phyloP scores from a whole-genome alignment of 64 coral and sea anemone genomes.

The Dendrophyllia cribrosa region DNA sequence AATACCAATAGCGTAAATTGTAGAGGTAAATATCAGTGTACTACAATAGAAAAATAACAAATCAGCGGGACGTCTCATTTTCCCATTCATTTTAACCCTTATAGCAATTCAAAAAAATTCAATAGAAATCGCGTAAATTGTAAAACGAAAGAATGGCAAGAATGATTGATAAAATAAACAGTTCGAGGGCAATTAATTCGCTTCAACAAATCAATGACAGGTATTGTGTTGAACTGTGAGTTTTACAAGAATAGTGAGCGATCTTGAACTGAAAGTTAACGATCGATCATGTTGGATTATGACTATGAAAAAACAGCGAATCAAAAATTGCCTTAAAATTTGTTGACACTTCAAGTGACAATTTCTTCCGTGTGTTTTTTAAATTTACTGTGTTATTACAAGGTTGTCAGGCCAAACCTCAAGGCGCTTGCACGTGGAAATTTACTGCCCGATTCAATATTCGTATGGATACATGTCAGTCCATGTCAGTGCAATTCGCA shows the following conservation, averaged over 20 bases:
- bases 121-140: not conserved
- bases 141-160: not conserved
- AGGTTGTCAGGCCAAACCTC: too few species aligned
- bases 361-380: not conserved
- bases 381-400: too few species aligned
- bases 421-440: not conserved
- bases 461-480: not conserved
- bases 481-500: too few species aligned
- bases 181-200: not conserved
- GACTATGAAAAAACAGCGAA: not conserved
- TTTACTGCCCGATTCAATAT: constrained; percentile 24
- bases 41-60: not conserved
- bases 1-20: too few species aligned
- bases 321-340: not conserved
- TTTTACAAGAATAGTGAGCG: not conserved
- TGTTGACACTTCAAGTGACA: not conserved
- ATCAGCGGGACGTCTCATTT: constrained; percentile 19
- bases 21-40: too few species aligned
- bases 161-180: constrained; percentile 8
- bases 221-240: not conserved
- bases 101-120: not conserved
- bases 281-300: too few species aligned
- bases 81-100: not conserved
- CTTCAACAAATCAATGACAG: not conserved
- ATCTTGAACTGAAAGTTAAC: not conserved